Evolutionary conservation across 1,140 invertebrate genomes (phyloP).

Genomic region (Paracyclopina nana): DNA sequence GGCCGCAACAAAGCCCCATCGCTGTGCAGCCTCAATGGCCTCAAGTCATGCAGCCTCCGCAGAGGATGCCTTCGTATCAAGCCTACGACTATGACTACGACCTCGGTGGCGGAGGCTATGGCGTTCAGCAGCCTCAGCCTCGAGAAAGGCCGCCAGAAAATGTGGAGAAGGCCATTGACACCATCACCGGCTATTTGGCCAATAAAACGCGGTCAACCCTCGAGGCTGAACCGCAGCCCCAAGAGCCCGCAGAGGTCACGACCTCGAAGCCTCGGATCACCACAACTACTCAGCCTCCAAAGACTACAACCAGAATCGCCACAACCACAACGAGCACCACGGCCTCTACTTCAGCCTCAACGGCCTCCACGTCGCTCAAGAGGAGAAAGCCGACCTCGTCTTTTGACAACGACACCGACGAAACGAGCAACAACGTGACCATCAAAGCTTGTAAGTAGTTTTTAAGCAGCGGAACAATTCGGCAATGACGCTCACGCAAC

Average conservation of each 20-base stretch:
- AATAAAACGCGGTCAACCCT: neutral
- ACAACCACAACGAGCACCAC: neutral
- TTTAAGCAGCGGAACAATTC: no score
- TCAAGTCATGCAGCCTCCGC: no score
- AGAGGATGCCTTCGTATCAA: neutral
- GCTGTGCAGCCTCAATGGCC: no score
- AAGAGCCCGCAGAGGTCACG: neutral
- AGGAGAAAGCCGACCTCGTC: constrained; percentile 8
- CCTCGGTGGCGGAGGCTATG: neutral
- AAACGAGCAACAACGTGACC: neutral
- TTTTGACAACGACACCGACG: constrained; percentile 10
- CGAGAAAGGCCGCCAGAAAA: constrained; percentile 5
- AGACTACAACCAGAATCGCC: neutral
- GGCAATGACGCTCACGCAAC: no score
- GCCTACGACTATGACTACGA: neutral
- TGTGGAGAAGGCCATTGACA: constrained; percentile 9
- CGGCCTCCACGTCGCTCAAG: neutral
- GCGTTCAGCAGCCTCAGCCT: neutral
- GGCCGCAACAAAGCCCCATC: no score
- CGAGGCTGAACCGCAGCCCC: neutral
- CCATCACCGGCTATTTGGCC: neutral
- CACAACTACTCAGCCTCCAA: neutral
- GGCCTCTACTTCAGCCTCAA: neutral
- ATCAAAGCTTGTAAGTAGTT: no score
- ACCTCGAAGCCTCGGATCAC: no score